Evolutionary conservation across 2,888 invertebrate genomes (phyloP).

Genomic region (Drosophila monieri): DNA sequence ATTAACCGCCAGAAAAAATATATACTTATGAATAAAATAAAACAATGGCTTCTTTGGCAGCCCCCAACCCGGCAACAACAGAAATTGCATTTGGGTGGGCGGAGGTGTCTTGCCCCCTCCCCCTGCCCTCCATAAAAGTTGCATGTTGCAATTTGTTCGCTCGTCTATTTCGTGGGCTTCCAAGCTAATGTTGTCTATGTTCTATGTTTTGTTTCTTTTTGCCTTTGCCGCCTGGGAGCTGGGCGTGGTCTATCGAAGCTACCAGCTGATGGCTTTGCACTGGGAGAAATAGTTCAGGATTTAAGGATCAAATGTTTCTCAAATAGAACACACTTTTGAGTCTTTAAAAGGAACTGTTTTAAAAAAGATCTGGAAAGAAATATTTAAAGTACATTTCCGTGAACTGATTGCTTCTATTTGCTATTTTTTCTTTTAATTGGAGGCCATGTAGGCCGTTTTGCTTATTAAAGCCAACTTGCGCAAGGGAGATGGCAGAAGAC

Average conservation of each 20-base stretch:
- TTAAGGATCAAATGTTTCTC: too few relatives aligned
- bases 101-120: conserved; percentile 58
- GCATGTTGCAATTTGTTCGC: conserved; percentile 49
- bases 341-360: too few relatives aligned
- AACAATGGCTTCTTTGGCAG: conserved; percentile 53
- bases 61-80: conserved; percentile 3
- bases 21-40: conserved; percentile 35
- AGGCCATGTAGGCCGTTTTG: conserved; percentile 68
- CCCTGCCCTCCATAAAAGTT: neutral
- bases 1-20: conserved; percentile 26
- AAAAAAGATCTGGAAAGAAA: neutral
- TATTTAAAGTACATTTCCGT: conserved; percentile 3
- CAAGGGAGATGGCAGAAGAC: conserved; percentile 47
- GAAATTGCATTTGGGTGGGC: conserved; percentile 62
- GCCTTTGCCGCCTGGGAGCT: conserved; percentile 10
- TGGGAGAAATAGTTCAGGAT: too few relatives aligned
- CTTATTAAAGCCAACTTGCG: conserved; percentile 64
- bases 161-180: conserved; percentile 34
- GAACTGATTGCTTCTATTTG: conserved; percentile 9
- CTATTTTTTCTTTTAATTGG: conserved; percentile 52
- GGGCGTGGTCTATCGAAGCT: conserved; percentile 32
- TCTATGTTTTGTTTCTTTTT: conserved; percentile 24
- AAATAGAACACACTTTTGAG: too few relatives aligned
- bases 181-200: conserved; percentile 37
- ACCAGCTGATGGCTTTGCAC: conserved; percentile 7